phyloP scores from a whole-genome alignment of 2,797 vertebrate species.

The Allobates femoralis region DNA sequence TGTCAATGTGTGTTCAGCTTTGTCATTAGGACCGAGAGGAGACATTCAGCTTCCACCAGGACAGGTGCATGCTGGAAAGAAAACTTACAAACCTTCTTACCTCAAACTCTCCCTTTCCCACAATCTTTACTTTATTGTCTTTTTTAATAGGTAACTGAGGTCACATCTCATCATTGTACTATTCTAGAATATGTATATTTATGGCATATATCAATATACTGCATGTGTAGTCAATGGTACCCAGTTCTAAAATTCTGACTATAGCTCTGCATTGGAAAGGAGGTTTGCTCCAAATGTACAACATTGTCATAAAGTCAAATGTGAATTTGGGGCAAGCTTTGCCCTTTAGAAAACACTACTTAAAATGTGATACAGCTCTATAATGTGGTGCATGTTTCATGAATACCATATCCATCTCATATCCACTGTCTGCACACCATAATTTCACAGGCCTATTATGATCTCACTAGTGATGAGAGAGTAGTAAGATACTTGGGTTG shows the following conservation, averaged over 20 bases:
- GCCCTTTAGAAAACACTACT: background rate
- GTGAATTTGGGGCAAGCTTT: background rate
- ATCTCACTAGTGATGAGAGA: no score
- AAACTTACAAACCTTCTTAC: constrained; percentile 6
- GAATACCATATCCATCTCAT: background rate
- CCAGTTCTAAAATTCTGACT: background rate
- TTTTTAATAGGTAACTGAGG: background rate
- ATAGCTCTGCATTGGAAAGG: background rate
- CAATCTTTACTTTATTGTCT: constrained; percentile 9
- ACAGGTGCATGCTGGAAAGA: constrained; percentile 43
- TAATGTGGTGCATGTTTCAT: background rate
- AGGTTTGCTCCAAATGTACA: background rate
- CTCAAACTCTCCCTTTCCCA: constrained; percentile 23
- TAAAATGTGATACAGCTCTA: background rate
- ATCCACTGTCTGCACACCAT: background rate
- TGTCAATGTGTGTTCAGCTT: constrained; percentile 30
- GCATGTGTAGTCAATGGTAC: background rate
- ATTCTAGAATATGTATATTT: background rate
- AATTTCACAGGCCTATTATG: background rate
- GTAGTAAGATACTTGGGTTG: no score
- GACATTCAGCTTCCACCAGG: background rate
- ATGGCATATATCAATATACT: background rate
- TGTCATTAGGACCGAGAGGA: constrained; percentile 6
- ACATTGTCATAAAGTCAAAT: background rate
- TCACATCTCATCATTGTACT: background rate